A percentile compares a stretch with the other conserved stretches of the same genome.
phyloP scores from a whole-genome alignment of 2,113 vertebrate genomes.

The Donacobius atricapilla region DNA sequence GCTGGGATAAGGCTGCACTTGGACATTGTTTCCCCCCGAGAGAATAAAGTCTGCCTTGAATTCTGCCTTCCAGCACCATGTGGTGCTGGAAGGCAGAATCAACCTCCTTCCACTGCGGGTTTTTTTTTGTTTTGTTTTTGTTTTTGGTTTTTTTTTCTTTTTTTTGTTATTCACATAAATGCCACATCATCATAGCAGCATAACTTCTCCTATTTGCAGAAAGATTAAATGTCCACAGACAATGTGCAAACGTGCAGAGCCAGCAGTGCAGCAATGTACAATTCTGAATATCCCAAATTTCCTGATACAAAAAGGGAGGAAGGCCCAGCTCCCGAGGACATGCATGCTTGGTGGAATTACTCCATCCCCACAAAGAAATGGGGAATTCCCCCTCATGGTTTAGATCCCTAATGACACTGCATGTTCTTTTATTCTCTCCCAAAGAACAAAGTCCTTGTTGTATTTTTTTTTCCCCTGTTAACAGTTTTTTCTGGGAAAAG shows the following conservation, averaged over 20 bases:
- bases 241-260: background rate
- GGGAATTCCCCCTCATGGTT: background rate
- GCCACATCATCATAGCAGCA: background rate
- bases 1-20: background rate
- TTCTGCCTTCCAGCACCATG: background rate
- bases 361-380: background rate
- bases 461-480: background rate
- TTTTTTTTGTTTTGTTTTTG: too few relatives aligned
- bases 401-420: background rate
- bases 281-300: background rate
- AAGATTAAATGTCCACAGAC: background rate
- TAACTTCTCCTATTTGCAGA: background rate
- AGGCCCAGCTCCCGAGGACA: background rate
- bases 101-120: background rate
- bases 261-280: background rate
- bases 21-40: background rate
- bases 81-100: too few relatives aligned
- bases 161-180: background rate
- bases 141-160: too few relatives aligned
- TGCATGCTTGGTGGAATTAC: background rate
- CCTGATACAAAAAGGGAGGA: background rate
- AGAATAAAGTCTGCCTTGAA: background rate
- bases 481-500: background rate
- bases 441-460: background rate
- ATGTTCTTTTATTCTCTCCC: background rate